Conservation (phyloP, 2,797 vertebrate genomes). For the Vespertilio murinus region DNA sequence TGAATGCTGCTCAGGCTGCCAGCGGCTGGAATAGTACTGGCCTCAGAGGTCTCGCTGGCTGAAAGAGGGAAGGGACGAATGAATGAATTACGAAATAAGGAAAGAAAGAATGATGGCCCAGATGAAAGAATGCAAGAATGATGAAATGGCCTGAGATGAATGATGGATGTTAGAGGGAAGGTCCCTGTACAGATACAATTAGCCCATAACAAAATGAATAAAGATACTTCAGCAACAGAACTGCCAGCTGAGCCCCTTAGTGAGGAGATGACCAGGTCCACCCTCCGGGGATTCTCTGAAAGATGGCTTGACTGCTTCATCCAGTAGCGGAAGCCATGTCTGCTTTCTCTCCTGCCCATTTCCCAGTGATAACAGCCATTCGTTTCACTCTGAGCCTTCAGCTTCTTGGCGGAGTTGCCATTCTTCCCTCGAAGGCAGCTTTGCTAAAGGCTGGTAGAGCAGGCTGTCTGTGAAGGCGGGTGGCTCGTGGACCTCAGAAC, state of each 20-base stretch:
- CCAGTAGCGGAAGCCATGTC: not conserved
- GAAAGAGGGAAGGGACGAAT: not conserved
- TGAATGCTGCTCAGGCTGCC: not conserved
- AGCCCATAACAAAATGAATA: not conserved
- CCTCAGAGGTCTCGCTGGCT: not conserved
- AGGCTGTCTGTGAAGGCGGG: not conserved
- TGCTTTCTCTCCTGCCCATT: not conserved
- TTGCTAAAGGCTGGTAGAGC: not conserved
- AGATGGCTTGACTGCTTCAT: not conserved
- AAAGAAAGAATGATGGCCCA: not conserved
- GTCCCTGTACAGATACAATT: no score
- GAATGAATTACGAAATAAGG: not conserved
- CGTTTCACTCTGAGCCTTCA: not conserved
- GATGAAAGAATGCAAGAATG: not conserved
- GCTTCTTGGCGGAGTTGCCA: not conserved
- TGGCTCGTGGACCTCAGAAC: constrained; percentile 56
- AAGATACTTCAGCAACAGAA: not conserved
- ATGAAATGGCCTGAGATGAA: not conserved
- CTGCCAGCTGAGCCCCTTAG: not conserved
- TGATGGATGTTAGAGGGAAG: no score
- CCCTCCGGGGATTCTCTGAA: constrained; percentile 5
- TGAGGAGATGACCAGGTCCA: not conserved
- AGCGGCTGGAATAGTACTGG: not conserved
- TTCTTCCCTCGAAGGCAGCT: not conserved
- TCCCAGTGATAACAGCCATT: not conserved